Base-by-base conservation (phyloP, 1,140 invertebrate genomes). In the Solenopsis fugax region DNA sequence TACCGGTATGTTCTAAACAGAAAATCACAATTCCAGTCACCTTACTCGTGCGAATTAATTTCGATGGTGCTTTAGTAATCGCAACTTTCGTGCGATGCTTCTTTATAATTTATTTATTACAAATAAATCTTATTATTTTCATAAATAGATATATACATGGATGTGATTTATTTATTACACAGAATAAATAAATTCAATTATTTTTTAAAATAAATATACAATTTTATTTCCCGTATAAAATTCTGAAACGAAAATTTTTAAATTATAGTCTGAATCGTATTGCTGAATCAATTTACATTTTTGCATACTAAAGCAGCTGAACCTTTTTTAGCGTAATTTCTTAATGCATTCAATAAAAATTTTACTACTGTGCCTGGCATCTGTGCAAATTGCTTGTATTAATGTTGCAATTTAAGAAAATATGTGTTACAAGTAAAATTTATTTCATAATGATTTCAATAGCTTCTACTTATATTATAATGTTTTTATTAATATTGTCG, bases 11-110 rank as follows among this genome's bases (percentile, higher is more conserved):
- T 80, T 87, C 54, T 90, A 89, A 85, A 90, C 85, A 87, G 75
- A 89, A 89, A 89, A 84, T 90, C 89, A 89, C 81, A 65, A 52
- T 58, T 45, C 34, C 80, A 52, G 76, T 72, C 56, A 45, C 4
- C 12, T 29, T 62, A 58, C 89, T 89, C 85, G 78, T 65, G 60
- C 73, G 69, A 72, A 87, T 82, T 87, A 89, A 87, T 62, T 67
- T 37, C 13, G 52, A 60, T 10, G 50, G 52, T 71, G 58, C 48
- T 77, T 86, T 72, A 69, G 48, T 41, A 65, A 60, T 65, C 54
- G 29, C 29, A 21, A 37, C 54, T 18, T n/a, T 21, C 9, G 4
- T 24, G 41, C 65, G 64, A 56, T n/a, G 45, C 13, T 62, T 6
- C 4, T 24, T 10, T 29, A 16, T 21, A 41, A 89, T 73, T 77